phyloP scores from a whole-genome alignment of 2,888 invertebrate genomes.

The Cataglyphis altisquamis region DNA sequence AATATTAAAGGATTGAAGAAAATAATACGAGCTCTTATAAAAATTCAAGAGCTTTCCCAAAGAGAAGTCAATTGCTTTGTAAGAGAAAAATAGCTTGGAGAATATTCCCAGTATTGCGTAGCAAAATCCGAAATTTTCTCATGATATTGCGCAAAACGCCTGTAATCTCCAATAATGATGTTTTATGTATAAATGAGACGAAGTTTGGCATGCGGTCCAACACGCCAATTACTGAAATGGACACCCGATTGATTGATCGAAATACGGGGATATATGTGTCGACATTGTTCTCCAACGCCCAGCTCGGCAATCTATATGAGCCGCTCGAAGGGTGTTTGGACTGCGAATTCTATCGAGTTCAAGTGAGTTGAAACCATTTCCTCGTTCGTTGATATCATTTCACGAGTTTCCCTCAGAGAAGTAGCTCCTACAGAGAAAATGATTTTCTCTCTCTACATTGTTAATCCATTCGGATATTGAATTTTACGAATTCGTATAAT shows the following conservation, averaged over 20 bases:
- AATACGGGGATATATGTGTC: slow-evolving; percentile 51
- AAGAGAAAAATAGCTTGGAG: neutral
- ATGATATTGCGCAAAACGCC: neutral
- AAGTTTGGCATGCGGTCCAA: slow-evolving; percentile 21
- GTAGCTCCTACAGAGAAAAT: slow-evolving; percentile 31
- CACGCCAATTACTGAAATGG: slow-evolving; percentile 57
- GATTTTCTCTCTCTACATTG: slow-evolving; percentile 32
- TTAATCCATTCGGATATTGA: slow-evolving; percentile 41
- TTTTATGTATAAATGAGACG: slow-evolving; percentile 30
- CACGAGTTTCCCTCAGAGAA: slow-evolving; percentile 20
- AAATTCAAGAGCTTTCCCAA: neutral
- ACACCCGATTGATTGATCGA: slow-evolving; percentile 64
- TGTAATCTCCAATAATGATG: slow-evolving; percentile 56
- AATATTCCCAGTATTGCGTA: neutral
- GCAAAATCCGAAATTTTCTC: neutral
- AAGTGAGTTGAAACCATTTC: slow-evolving; percentile 53
- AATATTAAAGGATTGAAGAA: slow-evolving; percentile 19
- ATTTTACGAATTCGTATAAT: slow-evolving; percentile 25
- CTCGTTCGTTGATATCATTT: slow-evolving; percentile 50
- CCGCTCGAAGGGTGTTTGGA: slow-evolving; percentile 35
- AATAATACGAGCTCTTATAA: slow-evolving; percentile 4
- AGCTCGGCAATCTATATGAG: slow-evolving; percentile 31
- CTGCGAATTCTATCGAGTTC: slow-evolving; percentile 47
- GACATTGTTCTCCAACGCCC: slow-evolving; percentile 36
- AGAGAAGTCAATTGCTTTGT: slow-evolving; percentile 18